phyloP scores from a whole-genome alignment of 2,888 invertebrate genomes.

The Lathronympha strigana region DNA sequence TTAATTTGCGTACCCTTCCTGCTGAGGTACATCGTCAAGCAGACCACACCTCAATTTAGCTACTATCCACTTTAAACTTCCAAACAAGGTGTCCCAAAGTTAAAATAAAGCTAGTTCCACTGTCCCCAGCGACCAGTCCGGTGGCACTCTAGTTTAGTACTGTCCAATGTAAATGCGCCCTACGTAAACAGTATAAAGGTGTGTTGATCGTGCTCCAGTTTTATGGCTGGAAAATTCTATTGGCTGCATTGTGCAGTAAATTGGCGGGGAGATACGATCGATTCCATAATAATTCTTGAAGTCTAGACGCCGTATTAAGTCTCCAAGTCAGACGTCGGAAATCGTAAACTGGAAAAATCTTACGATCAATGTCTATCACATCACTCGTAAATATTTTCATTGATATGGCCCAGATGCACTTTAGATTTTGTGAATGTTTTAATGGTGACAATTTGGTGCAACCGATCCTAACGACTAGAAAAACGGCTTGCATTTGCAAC shows the following conservation, averaged over 20 bases:
- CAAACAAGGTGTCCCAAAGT: not conserved
- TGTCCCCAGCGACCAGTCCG: not conserved
- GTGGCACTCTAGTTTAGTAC: conserved; percentile 19
- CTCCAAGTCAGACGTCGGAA: not conserved
- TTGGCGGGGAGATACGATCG: conserved; percentile 1
- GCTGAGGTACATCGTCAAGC: not conserved
- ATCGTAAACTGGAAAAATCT: not conserved
- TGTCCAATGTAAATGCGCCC: conserved; percentile 23
- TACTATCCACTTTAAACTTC: conserved; percentile 12
- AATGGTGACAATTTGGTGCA: too few species aligned
- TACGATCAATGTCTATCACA: too few species aligned
- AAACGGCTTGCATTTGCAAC: too few species aligned
- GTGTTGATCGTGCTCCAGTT: conserved; percentile 4
- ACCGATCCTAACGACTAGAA: too few species aligned
- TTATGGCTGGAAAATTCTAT: not conserved
- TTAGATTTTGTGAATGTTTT: too few species aligned
- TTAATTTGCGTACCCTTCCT: conserved; percentile 6
- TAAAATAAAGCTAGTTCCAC: not conserved
- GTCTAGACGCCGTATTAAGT: conserved; percentile 9
- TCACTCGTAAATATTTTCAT: too few species aligned
- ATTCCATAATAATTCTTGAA: conserved; percentile 1
- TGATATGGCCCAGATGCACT: too few species aligned
- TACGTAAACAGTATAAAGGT: conserved; percentile 27
- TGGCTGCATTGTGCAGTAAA: conserved; percentile 8
- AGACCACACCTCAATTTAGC: not conserved